Conservation (phyloP, 2,888 invertebrate species). For the Pediacus dermestoides region DNA sequence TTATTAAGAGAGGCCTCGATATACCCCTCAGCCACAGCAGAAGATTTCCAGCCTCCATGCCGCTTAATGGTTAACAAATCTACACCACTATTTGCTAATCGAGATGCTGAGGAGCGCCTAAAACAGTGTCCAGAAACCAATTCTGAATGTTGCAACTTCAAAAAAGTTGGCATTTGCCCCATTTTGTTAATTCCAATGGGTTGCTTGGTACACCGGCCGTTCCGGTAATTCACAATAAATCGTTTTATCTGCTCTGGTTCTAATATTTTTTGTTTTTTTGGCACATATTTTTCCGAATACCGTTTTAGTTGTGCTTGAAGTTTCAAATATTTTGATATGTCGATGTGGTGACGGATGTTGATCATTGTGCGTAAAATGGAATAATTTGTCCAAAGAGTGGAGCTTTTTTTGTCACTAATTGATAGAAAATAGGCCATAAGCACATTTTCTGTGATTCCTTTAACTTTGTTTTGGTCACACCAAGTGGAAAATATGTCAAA, state of each 20-base stretch:
- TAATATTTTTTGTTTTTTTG: too few relatives aligned
- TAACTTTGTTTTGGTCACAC: too few relatives aligned
- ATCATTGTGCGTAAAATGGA: background rate
- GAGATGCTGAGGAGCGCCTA: background rate
- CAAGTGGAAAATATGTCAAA: too few relatives aligned
- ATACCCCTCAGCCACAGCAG: background rate
- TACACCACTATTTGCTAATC: background rate
- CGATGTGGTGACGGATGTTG: background rate
- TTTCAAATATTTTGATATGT: background rate
- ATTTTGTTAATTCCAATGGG: background rate
- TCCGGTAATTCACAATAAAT: background rate
- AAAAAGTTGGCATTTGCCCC: background rate
- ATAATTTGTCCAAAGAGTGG: background rate
- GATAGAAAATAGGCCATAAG: background rate
- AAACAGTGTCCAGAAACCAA: background rate
- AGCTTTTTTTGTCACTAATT: background rate
- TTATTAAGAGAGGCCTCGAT: background rate
- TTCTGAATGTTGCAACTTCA: background rate
- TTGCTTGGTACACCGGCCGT: background rate
- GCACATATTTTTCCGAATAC: background rate
- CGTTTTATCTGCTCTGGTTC: too few relatives aligned
- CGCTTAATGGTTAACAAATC: background rate
- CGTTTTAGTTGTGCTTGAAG: background rate
- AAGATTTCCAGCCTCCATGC: background rate
- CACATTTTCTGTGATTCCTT: background rate